These are phyloP conservation scores for Torymus auratus DNA, from an alignment of 2,888 invertebrate species.

Conservation along the genomic window DNA sequence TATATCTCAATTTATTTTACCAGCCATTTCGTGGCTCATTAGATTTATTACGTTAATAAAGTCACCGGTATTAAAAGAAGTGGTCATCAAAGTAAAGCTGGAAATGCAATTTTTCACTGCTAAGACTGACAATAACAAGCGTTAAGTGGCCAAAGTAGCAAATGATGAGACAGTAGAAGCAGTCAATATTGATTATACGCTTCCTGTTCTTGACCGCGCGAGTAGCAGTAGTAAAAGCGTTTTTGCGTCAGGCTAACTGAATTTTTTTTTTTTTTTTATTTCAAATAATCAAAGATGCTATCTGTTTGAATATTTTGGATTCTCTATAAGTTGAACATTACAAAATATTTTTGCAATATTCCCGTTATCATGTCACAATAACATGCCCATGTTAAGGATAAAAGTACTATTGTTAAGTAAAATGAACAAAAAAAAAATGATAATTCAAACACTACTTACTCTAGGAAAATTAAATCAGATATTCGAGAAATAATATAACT, in stretches of 20 bases:
- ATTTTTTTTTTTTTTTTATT: too few relatives aligned
- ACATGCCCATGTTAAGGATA: too few relatives aligned
- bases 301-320: too few relatives aligned
- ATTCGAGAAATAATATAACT: too few relatives aligned
- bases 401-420: too few relatives aligned
- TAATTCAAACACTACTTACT: too few relatives aligned
- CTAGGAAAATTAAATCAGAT: too few relatives aligned
- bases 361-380: too few relatives aligned
- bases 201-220: constrained; percentile 24
- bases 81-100: neutral
- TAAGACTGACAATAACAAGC: constrained; percentile 13
- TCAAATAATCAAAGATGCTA: too few relatives aligned
- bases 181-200: constrained; percentile 38
- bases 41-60: constrained; percentile 9
- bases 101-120: constrained; percentile 20
- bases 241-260: neutral
- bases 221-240: constrained; percentile 7
- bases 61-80: neutral
- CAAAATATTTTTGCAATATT: too few relatives aligned
- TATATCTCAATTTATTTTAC: neutral
- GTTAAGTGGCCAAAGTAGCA: constrained; percentile 14
- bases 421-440: too few relatives aligned
- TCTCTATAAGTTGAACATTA: too few relatives aligned
- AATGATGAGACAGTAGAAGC: constrained; percentile 20
- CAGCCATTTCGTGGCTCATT: constrained; percentile 2